These are phyloP conservation scores for Bathynomus jamesi DNA, from an alignment of 1,140 invertebrate species.

Conservation along the genomic window DNA sequence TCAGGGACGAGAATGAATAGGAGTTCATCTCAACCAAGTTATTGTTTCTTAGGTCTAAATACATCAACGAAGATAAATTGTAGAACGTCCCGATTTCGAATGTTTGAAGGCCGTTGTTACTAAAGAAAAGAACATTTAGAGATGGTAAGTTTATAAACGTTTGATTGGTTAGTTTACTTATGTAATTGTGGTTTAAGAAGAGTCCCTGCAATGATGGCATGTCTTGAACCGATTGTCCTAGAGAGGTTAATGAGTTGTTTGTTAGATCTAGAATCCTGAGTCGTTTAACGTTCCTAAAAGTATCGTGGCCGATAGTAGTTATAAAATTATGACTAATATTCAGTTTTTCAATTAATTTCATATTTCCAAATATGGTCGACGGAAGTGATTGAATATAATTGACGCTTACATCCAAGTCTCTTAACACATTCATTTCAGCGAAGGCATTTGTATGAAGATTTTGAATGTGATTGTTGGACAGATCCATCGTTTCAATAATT, in stretches of 20 bases:
- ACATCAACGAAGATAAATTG: constrained; percentile 52
- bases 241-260: constrained; percentile 35
- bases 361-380: constrained; percentile 14
- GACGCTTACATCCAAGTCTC: constrained; percentile 63
- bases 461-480: constrained; percentile 35
- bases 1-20: constrained; percentile 17
- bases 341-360: constrained; percentile 12
- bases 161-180: constrained; percentile 30
- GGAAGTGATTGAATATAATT: constrained; percentile 46
- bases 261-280: constrained; percentile 37
- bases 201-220: constrained; percentile 61
- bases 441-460: constrained; percentile 3
- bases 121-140: constrained; percentile 35
- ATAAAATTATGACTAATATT: constrained; percentile 30
- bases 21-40: constrained; percentile 26
- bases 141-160: constrained; percentile 26
- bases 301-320: constrained; percentile 12
- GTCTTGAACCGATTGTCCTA: constrained; percentile 41
- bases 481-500: constrained; percentile 31
- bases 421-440: constrained; percentile 56
- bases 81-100: constrained; percentile 61
- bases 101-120: constrained; percentile 56
- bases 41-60: constrained; percentile 60
- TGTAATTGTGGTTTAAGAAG: constrained; percentile 59
- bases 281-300: constrained; percentile 13